phyloP scores from a whole-genome alignment of 2,888 invertebrate genomes.

The Calameuta idolon region DNA sequence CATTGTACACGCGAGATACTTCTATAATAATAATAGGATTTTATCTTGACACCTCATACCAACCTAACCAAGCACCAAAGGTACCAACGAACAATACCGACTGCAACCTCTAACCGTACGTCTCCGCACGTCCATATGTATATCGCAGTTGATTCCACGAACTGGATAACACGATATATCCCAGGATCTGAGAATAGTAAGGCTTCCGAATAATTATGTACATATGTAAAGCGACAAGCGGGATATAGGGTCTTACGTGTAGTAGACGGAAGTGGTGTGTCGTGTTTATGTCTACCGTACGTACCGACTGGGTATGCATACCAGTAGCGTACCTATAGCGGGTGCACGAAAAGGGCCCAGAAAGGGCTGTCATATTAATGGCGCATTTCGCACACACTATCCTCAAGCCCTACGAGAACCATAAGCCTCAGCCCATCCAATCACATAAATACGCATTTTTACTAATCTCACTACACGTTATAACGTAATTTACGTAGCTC shows the following conservation, averaged over 20 bases:
- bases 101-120: too few species aligned
- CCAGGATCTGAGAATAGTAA: slow-evolving; percentile 34
- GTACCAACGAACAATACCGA: too few species aligned
- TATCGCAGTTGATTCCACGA: slow-evolving; percentile 35
- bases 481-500: not conserved
- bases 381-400: slow-evolving; percentile 28
- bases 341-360: not conserved
- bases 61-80: too few species aligned
- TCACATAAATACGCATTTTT: slow-evolving; percentile 44
- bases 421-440: slow-evolving; percentile 47
- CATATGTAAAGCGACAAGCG: slow-evolving; percentile 24
- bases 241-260: not conserved
- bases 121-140: too few species aligned
- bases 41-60: too few species aligned
- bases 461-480: slow-evolving; percentile 2
- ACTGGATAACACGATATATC: slow-evolving; percentile 40
- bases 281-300: too few species aligned
- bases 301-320: not conserved
- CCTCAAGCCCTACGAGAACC: slow-evolving; percentile 47
- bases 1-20: too few species aligned
- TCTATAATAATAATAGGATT: too few species aligned
- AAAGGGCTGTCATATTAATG: slow-evolving; percentile 36
- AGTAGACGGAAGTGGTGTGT: too few species aligned
- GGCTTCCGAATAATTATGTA: slow-evolving; percentile 49
- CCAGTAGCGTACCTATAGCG: not conserved